These are phyloP conservation scores for Stegodyphus dumicola DNA, from an alignment of 1,140 invertebrate species.

Conservation along the genomic window DNA sequence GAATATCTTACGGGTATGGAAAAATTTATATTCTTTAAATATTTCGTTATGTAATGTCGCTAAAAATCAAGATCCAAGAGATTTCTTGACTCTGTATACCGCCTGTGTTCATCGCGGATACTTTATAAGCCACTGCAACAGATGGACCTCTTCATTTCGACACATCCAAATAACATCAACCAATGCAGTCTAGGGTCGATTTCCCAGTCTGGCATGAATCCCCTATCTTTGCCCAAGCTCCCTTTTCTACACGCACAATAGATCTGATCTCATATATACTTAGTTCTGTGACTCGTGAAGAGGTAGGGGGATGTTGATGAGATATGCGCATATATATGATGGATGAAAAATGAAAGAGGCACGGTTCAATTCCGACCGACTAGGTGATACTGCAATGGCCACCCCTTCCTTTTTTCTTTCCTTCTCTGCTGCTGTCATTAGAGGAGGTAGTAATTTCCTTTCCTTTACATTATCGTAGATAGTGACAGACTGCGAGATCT, in stretches of 20 bases:
- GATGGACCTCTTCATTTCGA: constrained; percentile 8
- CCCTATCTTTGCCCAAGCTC: neutral
- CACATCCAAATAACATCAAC: neutral
- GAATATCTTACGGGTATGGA: too few species aligned
- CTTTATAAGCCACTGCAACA: neutral
- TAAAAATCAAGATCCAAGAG: too few species aligned
- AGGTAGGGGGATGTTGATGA: neutral
- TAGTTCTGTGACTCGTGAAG: neutral
- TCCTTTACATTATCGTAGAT: neutral
- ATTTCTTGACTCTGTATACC: too few species aligned
- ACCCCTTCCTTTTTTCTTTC: neutral
- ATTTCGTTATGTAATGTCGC: too few species aligned
- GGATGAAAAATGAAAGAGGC: constrained; percentile 36
- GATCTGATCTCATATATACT: constrained; percentile 11
- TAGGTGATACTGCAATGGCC: neutral
- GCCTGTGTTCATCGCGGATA: too few species aligned
- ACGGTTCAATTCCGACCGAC: constrained; percentile 12
- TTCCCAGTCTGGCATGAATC: too few species aligned
- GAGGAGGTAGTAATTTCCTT: too few species aligned
- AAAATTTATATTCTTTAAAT: too few species aligned
- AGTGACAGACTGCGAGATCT: constrained; percentile 10
- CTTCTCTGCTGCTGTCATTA: neutral
- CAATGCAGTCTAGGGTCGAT: neutral
- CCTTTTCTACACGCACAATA: neutral
- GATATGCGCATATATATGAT: constrained; percentile 28